Base-by-base conservation (phyloP, 1,140 invertebrate species). In the Halyomorpha halys region DNA sequence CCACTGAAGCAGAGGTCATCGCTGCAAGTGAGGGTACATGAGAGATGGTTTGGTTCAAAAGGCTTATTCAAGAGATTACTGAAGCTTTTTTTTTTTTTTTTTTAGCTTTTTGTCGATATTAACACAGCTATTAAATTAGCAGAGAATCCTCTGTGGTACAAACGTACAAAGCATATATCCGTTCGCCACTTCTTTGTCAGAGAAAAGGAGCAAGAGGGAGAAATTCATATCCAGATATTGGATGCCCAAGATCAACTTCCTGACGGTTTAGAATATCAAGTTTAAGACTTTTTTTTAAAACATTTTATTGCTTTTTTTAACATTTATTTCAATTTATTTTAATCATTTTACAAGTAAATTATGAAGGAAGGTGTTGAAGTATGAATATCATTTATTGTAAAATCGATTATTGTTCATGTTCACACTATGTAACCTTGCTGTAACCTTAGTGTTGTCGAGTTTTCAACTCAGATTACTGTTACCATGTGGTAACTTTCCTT, bases 1-100 rank as follows among this genome's bases (percentile, higher is more conserved):
- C 73, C 9, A 74, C 71, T 18, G 76, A 79, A 72, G 74, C 77
- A 15, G 76, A 80, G 68, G 71, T 77, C 63, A 70, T 78, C 2
- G 75, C 75, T 16, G 72, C 74, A 14, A 74, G 70, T 63, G 72
- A 76, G 67, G 74, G 66, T 53, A 69, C 73, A 18, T 73, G 67
- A 75, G 76, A 69, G 60, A 54, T 71, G 3, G 63, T 76, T 16
- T 77, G 73, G 72, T 47, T 78, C 0, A 71, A 65, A 21, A 13
- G 27, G 44, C 39, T 61, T 16, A 13, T 25, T 27, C 16, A 59
- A 14, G 27, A 53, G 19, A n/a, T 53, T 18, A 19, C 25, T 61
- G 34, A 34, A n/a, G 18, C n/a, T 39, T 39, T 5, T 23, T 27
- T 6, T 61, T 13, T 18, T 13, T 11, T 25, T 27, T 44, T 34